Percentiles rank a stretch among this genome's conserved stretches.
These are phyloP conservation scores for Panonychus citri DNA, from an alignment of 1,140 invertebrate species.

Conservation along the genomic window DNA sequence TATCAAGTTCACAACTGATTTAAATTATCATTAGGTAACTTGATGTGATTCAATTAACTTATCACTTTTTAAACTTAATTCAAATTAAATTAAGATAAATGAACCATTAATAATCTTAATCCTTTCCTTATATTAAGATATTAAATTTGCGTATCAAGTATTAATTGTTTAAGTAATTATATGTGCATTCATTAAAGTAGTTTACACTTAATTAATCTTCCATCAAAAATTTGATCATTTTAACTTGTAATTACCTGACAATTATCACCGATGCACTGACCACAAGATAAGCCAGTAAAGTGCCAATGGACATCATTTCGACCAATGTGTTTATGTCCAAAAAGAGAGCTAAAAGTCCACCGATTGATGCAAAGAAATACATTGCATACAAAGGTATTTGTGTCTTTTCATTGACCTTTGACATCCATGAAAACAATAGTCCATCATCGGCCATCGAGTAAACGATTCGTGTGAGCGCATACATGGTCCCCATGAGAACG, in stretches of 20 bases:
- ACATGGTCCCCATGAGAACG: conserved; percentile 56
- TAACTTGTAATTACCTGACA: conserved; percentile 53
- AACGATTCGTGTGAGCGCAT: conserved; percentile 33
- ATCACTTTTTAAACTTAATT: no score
- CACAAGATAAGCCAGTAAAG: conserved; percentile 69
- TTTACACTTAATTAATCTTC: conserved; percentile 17
- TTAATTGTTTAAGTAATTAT: no score
- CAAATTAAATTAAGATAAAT: no score
- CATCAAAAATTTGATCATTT: conserved; percentile 36
- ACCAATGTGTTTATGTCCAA: conserved; percentile 74
- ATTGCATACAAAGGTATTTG: conserved; percentile 54
- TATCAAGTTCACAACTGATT: no score
- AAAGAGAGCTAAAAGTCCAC: conserved; percentile 52
- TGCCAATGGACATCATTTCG: conserved; percentile 89
- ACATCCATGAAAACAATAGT: conserved; percentile 10
- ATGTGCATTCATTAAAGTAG: no score
- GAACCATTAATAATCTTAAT: no score
- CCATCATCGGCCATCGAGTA: conserved; percentile 75
- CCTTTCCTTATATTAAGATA: no score
- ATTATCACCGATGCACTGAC: conserved; percentile 69
- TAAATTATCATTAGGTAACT: no score
- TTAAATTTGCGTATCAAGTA: no score
- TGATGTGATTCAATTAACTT: no score
- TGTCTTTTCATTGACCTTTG: conserved; percentile 21
- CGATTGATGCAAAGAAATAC: conserved; percentile 46